Conservation (phyloP, 1,140 invertebrate genomes). For the Rhagoletis pomonella region DNA sequence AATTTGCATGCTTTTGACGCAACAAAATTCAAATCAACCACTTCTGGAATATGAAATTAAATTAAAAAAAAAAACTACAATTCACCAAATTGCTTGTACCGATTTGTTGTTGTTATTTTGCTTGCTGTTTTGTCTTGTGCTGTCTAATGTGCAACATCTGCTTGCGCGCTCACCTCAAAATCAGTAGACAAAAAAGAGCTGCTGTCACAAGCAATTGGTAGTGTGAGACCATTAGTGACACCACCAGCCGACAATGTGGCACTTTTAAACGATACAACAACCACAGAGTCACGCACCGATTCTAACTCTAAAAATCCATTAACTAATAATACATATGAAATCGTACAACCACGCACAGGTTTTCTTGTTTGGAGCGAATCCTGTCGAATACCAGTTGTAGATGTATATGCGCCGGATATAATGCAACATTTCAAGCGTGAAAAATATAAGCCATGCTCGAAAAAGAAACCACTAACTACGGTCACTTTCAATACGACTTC, state of each 20-base stretch:
- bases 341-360: conserved; percentile 68
- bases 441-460: conserved; percentile 78
- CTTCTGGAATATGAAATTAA: neutral
- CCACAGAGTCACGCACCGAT: neutral
- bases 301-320: neutral
- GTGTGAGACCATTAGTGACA: neutral
- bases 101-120: neutral
- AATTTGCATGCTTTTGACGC: conserved; percentile 51
- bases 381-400: conserved; percentile 81
- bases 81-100: conserved; percentile 2
- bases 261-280: neutral
- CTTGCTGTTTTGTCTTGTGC: conserved; percentile 21
- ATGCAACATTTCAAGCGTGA: conserved; percentile 77
- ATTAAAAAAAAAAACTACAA: neutral
- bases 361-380: conserved; percentile 81
- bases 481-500: conserved; percentile 68
- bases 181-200: neutral
- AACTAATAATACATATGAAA: conserved; percentile 33
- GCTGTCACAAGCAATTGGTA: neutral
- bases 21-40: neutral
- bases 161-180: neutral
- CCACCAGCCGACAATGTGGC: conserved; percentile 7
- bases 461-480: conserved; percentile 74
- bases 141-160: neutral
- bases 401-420: conserved; percentile 82